Base-by-base conservation (phyloP, 1,140 invertebrate genomes). In the Hyposmocoma kahamanoa region DNA sequence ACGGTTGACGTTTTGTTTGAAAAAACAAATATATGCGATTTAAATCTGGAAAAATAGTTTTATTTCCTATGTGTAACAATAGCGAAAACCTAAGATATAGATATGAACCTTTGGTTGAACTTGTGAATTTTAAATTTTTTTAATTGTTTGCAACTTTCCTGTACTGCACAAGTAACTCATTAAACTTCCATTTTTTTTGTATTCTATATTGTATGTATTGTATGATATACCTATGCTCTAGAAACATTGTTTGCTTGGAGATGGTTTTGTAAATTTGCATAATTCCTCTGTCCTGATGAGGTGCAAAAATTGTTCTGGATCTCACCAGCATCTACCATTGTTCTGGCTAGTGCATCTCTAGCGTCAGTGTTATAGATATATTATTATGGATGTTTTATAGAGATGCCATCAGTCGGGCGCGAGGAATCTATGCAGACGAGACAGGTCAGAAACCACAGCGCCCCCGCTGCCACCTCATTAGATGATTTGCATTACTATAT, bases 261-360 rank as follows among this genome's bases (percentile, higher is more conserved):
- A 11, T 15, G 13, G 8, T 36, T 17, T 17, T 2, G 11, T n/a
- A n/a, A n/a, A n/a, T n/a, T 15, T 46, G 61, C 61, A 62, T 64
- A 62, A 47, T 64, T 64, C 58, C 59, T 62, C 53, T 38, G 38
- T 46, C 58, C 47, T 51, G 41, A 53, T 47, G 22, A 45, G 38
- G 50, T 48, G 47, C 43, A 70, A 76, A 79, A 79, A 79, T 76
- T 76, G 75, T 82, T 82, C 73, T 79, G 78, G 78, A 76, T 68
- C 50, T 59, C 17, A 67, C 53, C 44, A 47, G 36, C 58, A 72
- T 61, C 42, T 48, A 53, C 54, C 56, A 61, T 58, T 61, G 59
- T 65, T 58, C 66, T 63, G 65, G 69, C 64, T 81, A 73, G 72
- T 75, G 77, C 77, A 81, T 76, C 69, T 53, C 57, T n/a, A n/a